Conservation (phyloP, 1,140 invertebrate species). For the Penaeus indicus region DNA sequence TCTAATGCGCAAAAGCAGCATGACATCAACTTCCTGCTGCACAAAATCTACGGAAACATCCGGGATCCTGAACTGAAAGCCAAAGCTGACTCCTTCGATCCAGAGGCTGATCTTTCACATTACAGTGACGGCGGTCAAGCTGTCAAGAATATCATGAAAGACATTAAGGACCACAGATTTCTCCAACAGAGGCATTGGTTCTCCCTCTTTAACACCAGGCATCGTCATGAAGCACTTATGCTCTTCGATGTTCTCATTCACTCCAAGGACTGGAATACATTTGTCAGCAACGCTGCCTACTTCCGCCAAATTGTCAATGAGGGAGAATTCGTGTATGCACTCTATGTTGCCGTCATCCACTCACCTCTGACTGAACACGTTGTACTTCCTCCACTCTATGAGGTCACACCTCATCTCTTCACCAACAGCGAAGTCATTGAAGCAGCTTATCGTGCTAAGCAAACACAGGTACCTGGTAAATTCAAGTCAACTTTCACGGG, state of each 20-base stretch:
- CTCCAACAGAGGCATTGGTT: conserved; percentile 31
- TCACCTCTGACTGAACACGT: conserved; percentile 3
- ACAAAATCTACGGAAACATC: conserved; percentile 27
- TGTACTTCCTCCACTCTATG: conserved; percentile 50
- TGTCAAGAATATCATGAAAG: conserved; percentile 20
- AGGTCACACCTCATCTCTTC: conserved; percentile 52
- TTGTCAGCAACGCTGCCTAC: conserved; percentile 36
- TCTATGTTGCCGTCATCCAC: conserved; percentile 42
- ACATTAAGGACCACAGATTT: conserved; percentile 17
- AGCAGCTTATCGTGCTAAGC: conserved; percentile 38
- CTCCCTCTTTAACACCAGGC: conserved; percentile 36
- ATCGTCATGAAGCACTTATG: conserved; percentile 33
- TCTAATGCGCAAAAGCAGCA: conserved; percentile 43
- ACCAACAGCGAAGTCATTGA: conserved; percentile 53
- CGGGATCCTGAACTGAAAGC: conserved; percentile 16
- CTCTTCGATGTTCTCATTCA: conserved; percentile 35
- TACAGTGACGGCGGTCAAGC: conserved; percentile 28
- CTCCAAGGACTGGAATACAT: conserved; percentile 37
- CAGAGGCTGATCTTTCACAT: conserved; percentile 6
- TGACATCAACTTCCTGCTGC: conserved; percentile 39
- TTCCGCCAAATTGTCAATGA: conserved; percentile 48
- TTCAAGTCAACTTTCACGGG: conserved; percentile 34
- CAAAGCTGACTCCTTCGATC: conserved; percentile 1
- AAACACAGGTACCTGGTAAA: conserved; percentile 21
- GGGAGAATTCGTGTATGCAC: conserved; percentile 46